These are phyloP conservation scores for Pogonus chalceus DNA, from an alignment of 1,140 invertebrate genomes.

Conservation along the genomic window DNA sequence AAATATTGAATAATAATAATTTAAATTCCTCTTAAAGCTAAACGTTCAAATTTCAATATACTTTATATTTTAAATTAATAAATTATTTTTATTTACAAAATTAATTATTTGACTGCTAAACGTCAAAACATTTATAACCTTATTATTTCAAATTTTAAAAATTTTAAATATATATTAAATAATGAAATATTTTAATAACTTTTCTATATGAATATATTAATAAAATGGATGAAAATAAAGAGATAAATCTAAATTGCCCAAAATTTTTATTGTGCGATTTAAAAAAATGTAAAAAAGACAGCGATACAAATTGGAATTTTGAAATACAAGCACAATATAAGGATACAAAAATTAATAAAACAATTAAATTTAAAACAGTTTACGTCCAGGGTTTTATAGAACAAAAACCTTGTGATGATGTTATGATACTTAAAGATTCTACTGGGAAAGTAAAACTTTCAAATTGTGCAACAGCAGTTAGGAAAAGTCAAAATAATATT, in stretches of 20 bases:
- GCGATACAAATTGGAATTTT: background rate
- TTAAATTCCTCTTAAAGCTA: too few relatives aligned
- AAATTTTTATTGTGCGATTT: conserved; percentile 7
- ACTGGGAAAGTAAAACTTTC: conserved; percentile 5
- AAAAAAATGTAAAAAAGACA: background rate
- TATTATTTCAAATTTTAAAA: too few relatives aligned
- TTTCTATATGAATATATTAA: background rate
- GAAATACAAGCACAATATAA: background rate
- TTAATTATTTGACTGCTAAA: too few relatives aligned
- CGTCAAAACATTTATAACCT: too few relatives aligned
- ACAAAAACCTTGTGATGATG: conserved; percentile 5
- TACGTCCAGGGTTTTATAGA: conserved; percentile 1
- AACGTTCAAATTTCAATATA: too few relatives aligned
- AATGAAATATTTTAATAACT: too few relatives aligned
- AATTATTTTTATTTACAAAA: too few relatives aligned
- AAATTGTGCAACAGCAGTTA: background rate
- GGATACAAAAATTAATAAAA: background rate
- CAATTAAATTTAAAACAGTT: background rate
- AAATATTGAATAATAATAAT: too few relatives aligned
- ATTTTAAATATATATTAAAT: too few relatives aligned
- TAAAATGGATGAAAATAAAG: background rate
- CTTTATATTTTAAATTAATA: too few relatives aligned
- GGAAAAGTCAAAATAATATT: background rate
- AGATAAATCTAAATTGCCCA: background rate
- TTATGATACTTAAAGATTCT: conserved; percentile 1